Base-by-base conservation (phyloP, 2,888 invertebrate species). In the Anorthoa munda region DNA sequence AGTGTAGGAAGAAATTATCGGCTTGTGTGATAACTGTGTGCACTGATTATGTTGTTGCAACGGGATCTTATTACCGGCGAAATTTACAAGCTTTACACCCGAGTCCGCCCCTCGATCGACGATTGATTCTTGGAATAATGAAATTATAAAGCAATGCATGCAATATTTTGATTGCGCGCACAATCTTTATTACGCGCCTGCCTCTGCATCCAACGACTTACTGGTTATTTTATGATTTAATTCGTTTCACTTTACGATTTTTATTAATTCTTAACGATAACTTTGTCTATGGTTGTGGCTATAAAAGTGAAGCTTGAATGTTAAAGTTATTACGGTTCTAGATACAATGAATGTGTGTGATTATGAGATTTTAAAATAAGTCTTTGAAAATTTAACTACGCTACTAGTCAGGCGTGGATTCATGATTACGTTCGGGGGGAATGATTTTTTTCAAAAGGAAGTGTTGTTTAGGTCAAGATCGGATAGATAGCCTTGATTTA, bases 121-220 rank as follows among this genome's bases (percentile, higher is more conserved):
- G 90, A 93, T 93, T 94, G 93, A 93, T 94, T 94, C 94, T 88
- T 63, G 84, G 94, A 94, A 94, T 90, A 90, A 92, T 89, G 87
- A 90, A 92, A 92, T 92, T 91, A 91, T 90, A 90, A 90, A 88
- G 87, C 85, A 88, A 89, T 88, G 86, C 75, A 81, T 83, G 79
- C 87, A 86, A 89, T 87, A 85, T 90, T 92, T 89, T 91, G 89
- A 92, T 92, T 90, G 86, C 87, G 60, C 66, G 53, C 77, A 84
- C 75, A 69, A 80, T 83, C 85, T 89, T 89, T 84, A 82, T 84
- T 81, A 84, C 83, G 71, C 83, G 81, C 76, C 82, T 75, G 66
- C 72, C 55, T 67, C 77, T 68, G 69, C 59, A 73, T 82, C 74
- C 64, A 78, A 66, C 66, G 61, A 72, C 73, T 80, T 76, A 56